Percentiles rank a stretch among this genome's conserved stretches.
Evolutionary conservation across 2,797 vertebrate genomes (phyloP).

Genomic region (Sternotherus odoratus): DNA sequence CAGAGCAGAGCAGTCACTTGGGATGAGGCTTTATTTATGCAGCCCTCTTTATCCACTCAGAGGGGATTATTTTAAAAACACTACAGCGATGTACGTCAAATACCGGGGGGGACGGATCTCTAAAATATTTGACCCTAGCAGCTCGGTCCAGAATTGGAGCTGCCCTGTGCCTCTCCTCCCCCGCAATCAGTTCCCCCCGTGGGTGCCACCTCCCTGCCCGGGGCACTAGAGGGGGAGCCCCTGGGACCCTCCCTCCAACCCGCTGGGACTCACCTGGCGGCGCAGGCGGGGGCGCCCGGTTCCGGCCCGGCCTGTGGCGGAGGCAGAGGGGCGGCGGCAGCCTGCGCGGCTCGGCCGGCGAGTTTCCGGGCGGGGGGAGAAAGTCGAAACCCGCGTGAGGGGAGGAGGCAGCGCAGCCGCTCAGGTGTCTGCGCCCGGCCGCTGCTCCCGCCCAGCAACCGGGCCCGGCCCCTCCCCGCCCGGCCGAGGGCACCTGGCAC

Average conservation of each 20-base stretch:
- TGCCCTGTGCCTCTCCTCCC: background rate
- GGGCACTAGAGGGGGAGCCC: too few relatives aligned
- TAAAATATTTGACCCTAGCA: too few relatives aligned
- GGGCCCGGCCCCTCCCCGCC: background rate
- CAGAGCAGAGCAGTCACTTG: background rate
- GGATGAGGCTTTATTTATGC: too few relatives aligned
- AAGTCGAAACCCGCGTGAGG: conserved; percentile 70
- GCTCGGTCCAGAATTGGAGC: background rate
- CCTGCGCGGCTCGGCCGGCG: conserved; percentile 25
- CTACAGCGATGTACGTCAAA: too few relatives aligned
- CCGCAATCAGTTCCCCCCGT: too few relatives aligned
- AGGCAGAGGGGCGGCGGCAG: background rate
- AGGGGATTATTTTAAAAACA: too few relatives aligned
- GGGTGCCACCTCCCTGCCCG: background rate
- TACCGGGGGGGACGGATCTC: too few relatives aligned
- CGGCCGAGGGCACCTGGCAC: background rate
- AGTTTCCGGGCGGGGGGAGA: conserved; percentile 71
- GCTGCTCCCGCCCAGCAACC: background rate
- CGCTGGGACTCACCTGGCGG: background rate
- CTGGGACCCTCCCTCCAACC: rapidly evolving
- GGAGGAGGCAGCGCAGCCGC: conserved; percentile 49
- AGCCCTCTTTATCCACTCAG: too few relatives aligned
- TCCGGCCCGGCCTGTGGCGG: conserved; percentile 15
- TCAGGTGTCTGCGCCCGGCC: conserved; percentile 45
- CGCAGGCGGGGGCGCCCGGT: background rate